A percentile compares a stretch with the other conserved stretches of the same genome.
phyloP scores from a whole-genome alignment of 1,140 invertebrate genomes.

The Schlechtendalia chinensis region DNA sequence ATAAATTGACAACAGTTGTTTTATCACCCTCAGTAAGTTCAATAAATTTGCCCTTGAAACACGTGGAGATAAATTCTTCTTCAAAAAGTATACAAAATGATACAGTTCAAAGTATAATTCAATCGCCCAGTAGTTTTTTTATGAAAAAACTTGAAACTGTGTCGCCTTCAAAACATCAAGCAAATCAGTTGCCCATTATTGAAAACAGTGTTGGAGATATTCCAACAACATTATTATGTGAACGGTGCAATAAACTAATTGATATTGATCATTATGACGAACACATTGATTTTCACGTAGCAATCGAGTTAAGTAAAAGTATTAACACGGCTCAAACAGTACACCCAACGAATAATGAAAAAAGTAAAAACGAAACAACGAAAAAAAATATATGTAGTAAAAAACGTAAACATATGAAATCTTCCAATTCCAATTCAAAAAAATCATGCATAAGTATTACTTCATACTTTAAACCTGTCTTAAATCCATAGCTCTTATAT shows the following conservation, averaged over 20 bases:
- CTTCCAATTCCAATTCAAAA: not conserved
- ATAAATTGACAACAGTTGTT: not conserved
- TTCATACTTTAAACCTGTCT: constrained; percentile 20
- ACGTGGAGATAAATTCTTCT: not conserved
- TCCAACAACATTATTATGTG: constrained; percentile 44
- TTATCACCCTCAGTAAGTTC: not conserved
- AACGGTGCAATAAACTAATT: constrained; percentile 50
- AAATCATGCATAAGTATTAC: constrained; percentile 11
- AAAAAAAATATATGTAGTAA: not conserved
- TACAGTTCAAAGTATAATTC: not conserved
- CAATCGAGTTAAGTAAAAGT: constrained; percentile 51
- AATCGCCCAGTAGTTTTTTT: constrained; percentile 7
- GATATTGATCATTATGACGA: constrained; percentile 50
- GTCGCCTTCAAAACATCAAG: not conserved
- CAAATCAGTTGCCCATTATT: not conserved
- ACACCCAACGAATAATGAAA: not conserved
- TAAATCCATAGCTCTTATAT: not conserved
- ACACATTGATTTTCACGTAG: constrained; percentile 53
- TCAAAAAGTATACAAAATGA: not conserved
- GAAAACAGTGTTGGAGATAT: not conserved
- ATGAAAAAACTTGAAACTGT: constrained; percentile 32
- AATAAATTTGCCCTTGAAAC: not conserved
- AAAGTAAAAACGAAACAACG: not conserved
- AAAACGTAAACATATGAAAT: constrained; percentile 27
- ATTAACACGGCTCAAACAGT: constrained; percentile 32